Evolutionary conservation across 2,888 invertebrate genomes (phyloP).

Genomic region (Hybos culiciformis): DNA sequence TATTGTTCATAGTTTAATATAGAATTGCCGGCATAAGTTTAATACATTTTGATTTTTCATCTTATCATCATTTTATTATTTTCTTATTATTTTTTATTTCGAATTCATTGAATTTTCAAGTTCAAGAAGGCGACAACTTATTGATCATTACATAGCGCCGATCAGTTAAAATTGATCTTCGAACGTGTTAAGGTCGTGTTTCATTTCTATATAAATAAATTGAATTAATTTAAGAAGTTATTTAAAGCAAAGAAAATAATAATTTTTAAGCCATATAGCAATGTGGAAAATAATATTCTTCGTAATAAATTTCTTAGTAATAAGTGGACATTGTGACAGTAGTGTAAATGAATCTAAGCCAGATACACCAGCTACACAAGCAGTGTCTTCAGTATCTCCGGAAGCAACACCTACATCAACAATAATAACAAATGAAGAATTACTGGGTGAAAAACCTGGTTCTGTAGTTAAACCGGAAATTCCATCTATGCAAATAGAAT

Average conservation of each 20-base stretch:
- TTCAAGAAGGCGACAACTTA: background rate
- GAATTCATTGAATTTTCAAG: too few relatives aligned
- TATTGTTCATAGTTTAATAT: too few relatives aligned
- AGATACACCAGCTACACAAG: background rate
- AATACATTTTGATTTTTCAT: too few relatives aligned
- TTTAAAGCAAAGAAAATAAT: background rate
- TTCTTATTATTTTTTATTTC: too few relatives aligned
- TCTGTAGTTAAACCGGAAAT: background rate
- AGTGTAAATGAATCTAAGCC: background rate
- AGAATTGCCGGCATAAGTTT: too few relatives aligned
- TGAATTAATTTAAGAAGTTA: too few relatives aligned
- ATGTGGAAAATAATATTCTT: background rate
- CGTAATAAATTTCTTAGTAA: background rate
- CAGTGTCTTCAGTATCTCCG: background rate
- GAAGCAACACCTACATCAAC: background rate
- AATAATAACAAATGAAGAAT: background rate
- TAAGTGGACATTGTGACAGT: background rate
- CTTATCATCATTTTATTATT: too few relatives aligned
- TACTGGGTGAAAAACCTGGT: background rate
- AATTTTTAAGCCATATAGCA: background rate
- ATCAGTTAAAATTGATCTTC: constrained; percentile 12
- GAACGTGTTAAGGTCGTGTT: constrained; percentile 8
- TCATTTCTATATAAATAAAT: too few relatives aligned
- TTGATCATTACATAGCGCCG: background rate
- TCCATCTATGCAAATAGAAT: constrained; percentile 14